Evolutionary conservation across 2,888 invertebrate genomes (phyloP).

Genomic region (Tethea ocularis): DNA sequence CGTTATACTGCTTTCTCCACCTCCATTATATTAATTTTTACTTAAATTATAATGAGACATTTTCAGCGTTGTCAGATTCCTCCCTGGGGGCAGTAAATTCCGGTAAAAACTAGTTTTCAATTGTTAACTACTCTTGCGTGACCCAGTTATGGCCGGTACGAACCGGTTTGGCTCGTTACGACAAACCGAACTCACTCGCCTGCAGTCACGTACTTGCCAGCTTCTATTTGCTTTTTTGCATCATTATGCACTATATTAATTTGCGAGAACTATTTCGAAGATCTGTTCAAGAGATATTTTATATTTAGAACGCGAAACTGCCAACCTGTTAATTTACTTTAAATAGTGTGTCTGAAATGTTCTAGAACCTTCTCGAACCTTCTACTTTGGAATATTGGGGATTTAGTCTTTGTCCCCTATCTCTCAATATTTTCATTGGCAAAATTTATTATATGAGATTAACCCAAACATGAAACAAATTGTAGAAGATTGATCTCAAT

Average conservation of each 20-base stretch:
- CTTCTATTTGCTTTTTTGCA: constrained; percentile 38
- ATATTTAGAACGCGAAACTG: background rate
- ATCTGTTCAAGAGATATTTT: background rate
- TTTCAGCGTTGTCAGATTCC: constrained; percentile 17
- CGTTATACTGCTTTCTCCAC: too few relatives aligned
- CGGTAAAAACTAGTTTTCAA: constrained; percentile 38
- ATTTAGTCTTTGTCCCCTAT: too few relatives aligned
- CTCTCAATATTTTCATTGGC: too few relatives aligned
- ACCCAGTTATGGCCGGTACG: constrained; percentile 43
- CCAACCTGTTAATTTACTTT: too few relatives aligned
- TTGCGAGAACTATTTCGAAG: constrained; percentile 16
- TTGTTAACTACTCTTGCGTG: constrained; percentile 43
- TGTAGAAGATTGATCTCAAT: too few relatives aligned
- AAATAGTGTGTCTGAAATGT: too few relatives aligned
- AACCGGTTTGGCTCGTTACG: constrained; percentile 49
- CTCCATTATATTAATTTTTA: too few relatives aligned
- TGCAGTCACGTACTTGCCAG: constrained; percentile 42
- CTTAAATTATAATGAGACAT: constrained; percentile 1
- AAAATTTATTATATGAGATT: too few relatives aligned
- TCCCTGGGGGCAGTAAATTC: constrained; percentile 23
- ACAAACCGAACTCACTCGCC: constrained; percentile 30
- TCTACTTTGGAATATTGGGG: too few relatives aligned
- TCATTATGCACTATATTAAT: constrained; percentile 42
- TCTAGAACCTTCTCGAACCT: too few relatives aligned
- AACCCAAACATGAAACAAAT: too few relatives aligned